Evolutionary conservation across 2,888 invertebrate genomes (phyloP).

Genomic region (Eristalis tenax): DNA sequence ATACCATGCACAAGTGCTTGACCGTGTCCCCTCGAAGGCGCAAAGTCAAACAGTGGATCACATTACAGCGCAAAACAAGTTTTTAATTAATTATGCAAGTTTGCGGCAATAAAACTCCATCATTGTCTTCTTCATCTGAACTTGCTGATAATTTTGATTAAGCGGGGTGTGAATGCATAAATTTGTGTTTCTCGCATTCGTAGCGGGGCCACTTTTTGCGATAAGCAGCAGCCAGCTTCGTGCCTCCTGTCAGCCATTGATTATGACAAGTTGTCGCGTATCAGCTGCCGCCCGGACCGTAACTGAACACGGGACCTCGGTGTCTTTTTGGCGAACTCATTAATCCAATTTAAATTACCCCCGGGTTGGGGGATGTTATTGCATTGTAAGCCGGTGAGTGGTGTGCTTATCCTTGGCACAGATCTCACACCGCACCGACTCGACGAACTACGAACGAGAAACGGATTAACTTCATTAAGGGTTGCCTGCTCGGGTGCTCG

Average conservation of each 20-base stretch:
- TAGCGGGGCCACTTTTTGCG: conserved; percentile 22
- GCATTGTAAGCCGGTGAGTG: conserved; percentile 33
- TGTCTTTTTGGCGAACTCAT: conserved; percentile 63
- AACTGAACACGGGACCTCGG: conserved; percentile 11
- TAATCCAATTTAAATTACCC: conserved; percentile 70
- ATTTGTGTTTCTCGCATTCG: conserved; percentile 52
- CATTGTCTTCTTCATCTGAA: conserved; percentile 60
- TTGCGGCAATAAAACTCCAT: conserved; percentile 55
- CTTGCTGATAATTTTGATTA: conserved; percentile 67
- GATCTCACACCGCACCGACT: conserved; percentile 36
- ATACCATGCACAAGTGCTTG: background rate
- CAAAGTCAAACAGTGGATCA: background rate
- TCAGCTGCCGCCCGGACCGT: conserved; percentile 58
- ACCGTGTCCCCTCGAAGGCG: background rate
- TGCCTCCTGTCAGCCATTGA: conserved; percentile 59
- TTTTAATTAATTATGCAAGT: conserved; percentile 54
- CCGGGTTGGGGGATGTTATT: conserved; percentile 56
- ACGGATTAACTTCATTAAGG: conserved; percentile 68
- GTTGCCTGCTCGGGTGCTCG: conserved; percentile 18
- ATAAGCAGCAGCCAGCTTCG: background rate
- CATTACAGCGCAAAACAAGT: conserved; percentile 30
- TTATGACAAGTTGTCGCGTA: conserved; percentile 70
- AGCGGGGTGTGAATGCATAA: conserved; percentile 70
- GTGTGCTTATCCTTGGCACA: conserved; percentile 59
- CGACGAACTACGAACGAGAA: conserved; percentile 22